Conservation (phyloP, 2,888 invertebrate species). For the Melieria picta region DNA sequence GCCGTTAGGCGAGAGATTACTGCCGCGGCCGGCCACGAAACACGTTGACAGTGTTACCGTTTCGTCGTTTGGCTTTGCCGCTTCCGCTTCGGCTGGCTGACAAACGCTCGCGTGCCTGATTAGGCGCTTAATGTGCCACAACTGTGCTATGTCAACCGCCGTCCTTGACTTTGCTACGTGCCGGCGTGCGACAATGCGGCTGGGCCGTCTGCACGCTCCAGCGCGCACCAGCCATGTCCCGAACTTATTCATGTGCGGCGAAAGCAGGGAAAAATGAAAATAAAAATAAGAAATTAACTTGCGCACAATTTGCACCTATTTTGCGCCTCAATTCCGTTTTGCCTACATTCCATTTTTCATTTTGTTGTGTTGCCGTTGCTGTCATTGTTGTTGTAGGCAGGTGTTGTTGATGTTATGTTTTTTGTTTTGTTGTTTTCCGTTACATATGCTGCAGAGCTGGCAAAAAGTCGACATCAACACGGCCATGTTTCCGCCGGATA, state of each 20-base stretch:
- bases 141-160: slow-evolving; percentile 24
- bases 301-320: slow-evolving; percentile 6
- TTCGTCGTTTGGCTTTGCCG: background rate
- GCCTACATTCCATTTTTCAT: background rate
- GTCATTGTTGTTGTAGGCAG: background rate
- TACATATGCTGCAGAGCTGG: slow-evolving; percentile 75
- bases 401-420: background rate
- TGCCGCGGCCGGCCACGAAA: no score
- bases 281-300: background rate
- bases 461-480: slow-evolving; percentile 84
- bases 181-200: background rate
- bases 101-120: slow-evolving; percentile 42
- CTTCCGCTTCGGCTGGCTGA: background rate
- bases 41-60: no score
- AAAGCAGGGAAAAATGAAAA: background rate
- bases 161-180: slow-evolving; percentile 19
- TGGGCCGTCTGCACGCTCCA: no score
- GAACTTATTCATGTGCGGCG: no score
- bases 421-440: background rate
- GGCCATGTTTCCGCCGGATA: slow-evolving; percentile 90
- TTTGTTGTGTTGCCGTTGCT: background rate
- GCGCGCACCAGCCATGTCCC: no score
- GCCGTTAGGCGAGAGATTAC: no score
- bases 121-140: slow-evolving; percentile 46
- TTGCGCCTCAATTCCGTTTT: background rate